A percentile compares a stretch with the other conserved stretches of the same genome.
Evolutionary conservation across 1,140 invertebrate genomes (phyloP).

Genomic region (Littorina saxatilis): DNA sequence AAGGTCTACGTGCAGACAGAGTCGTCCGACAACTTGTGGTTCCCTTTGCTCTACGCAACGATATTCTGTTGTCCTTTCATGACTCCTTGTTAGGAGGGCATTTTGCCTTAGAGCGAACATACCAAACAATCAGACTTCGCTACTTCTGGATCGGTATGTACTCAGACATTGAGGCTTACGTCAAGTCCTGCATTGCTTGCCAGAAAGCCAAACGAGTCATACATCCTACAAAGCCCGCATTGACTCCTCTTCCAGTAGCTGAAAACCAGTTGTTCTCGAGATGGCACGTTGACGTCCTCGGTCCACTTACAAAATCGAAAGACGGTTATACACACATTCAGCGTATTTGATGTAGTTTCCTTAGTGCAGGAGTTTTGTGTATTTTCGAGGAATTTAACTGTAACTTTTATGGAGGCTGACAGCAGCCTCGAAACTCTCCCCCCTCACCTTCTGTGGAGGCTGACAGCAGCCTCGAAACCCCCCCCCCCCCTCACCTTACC

Average conservation of each 20-base stretch:
- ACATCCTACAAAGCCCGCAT: background rate
- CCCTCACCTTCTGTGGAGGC: too few species aligned
- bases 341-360: too few species aligned
- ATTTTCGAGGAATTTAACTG: too few species aligned
- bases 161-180: background rate
- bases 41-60: background rate
- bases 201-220: slow-evolving; percentile 3
- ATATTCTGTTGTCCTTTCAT: background rate
- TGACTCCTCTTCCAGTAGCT: background rate
- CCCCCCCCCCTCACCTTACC: too few species aligned
- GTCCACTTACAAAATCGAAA: background rate
- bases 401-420: too few species aligned
- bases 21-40: background rate
- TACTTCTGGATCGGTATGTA: slow-evolving; percentile 3
- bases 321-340: background rate
- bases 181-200: slow-evolving; percentile 3
- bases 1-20: background rate
- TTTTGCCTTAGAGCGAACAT: background rate
- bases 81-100: background rate
- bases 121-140: background rate
- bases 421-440: too few species aligned
- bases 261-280: background rate
- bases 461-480: too few species aligned
- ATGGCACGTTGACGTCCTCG: slow-evolving; percentile 15
- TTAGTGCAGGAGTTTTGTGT: too few species aligned